Evolutionary conservation across 2,113 vertebrate genomes (phyloP).

Genomic region (Gavia stellata): DNA sequence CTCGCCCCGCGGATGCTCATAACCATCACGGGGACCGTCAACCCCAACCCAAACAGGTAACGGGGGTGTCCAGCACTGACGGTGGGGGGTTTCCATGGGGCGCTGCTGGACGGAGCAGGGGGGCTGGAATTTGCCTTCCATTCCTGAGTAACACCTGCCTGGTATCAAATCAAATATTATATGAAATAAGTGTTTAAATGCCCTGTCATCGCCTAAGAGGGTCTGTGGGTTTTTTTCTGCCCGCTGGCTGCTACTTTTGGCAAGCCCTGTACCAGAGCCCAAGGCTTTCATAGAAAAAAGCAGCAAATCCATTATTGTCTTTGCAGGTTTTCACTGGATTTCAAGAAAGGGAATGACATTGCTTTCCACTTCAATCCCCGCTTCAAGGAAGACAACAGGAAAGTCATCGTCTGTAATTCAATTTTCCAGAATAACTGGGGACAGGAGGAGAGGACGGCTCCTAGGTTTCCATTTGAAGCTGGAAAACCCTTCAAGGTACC

Average conservation of each 20-base stretch:
- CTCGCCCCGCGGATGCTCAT: constrained; percentile 63
- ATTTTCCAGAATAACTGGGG: constrained; percentile 58
- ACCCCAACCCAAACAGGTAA: constrained; percentile 62
- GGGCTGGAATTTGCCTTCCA: background rate
- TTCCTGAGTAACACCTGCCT: background rate
- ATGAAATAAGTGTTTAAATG: fast-evolving
- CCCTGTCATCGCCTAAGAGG: fast-evolving
- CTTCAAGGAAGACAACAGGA: constrained; percentile 58
- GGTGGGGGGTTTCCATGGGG: background rate
- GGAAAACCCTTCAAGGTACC: constrained; percentile 72
- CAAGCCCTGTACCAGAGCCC: background rate
- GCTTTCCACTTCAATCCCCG: constrained; percentile 78
- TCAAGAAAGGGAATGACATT: constrained; percentile 62
- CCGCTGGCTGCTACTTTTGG: background rate
- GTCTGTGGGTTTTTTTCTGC: background rate
- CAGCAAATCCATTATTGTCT: fast-evolving
- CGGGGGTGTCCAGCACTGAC: fast-evolving
- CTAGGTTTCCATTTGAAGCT: constrained; percentile 67
- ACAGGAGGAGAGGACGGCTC: constrained; percentile 64
- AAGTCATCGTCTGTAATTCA: constrained; percentile 70
- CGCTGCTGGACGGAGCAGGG: background rate
- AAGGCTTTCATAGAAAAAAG: background rate
- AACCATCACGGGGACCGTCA: constrained; percentile 58
- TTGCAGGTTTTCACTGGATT: constrained; percentile 67
- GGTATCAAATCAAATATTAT: background rate